Conservation (phyloP, 2,797 vertebrate species). For the Phoxinus dragarum region DNA sequence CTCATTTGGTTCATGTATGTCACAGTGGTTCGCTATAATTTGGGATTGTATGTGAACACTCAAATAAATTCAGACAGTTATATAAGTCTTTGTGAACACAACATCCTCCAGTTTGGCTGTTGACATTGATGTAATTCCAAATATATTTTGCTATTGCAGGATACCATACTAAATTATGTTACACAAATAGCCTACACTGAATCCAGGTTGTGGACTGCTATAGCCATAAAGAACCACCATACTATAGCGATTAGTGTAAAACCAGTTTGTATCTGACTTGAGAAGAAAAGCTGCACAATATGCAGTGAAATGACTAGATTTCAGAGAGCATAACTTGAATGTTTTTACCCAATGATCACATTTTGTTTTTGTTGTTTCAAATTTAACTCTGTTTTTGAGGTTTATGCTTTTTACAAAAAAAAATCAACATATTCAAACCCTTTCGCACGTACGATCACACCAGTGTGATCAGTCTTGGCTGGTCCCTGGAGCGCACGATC, state of each 20-base stretch:
- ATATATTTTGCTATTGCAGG: neutral
- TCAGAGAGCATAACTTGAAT: neutral
- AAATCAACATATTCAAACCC: too few species aligned
- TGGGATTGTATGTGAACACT: neutral
- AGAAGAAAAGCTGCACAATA: neutral
- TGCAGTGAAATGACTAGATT: neutral
- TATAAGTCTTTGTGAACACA: slow-evolving; percentile 6
- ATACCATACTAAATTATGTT: neutral
- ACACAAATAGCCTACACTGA: neutral
- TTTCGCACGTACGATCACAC: too few species aligned
- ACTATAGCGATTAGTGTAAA: neutral
- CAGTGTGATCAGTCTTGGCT: too few species aligned
- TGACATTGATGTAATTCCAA: neutral
- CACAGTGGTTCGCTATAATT: neutral
- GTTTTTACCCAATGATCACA: neutral
- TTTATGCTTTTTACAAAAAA: too few species aligned
- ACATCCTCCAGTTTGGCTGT: neutral
- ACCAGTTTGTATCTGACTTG: neutral
- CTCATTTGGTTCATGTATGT: neutral
- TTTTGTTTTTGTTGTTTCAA: neutral
- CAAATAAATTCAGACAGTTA: neutral
- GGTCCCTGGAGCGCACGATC: too few species aligned
- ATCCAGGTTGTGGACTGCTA: neutral
- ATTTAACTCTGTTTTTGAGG: neutral
- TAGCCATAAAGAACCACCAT: neutral